A percentile compares a stretch with the other conserved stretches of the same genome.
These are phyloP conservation scores for Melanophora roralis DNA, from an alignment of 2,888 invertebrate genomes.

Conservation along the genomic window DNA sequence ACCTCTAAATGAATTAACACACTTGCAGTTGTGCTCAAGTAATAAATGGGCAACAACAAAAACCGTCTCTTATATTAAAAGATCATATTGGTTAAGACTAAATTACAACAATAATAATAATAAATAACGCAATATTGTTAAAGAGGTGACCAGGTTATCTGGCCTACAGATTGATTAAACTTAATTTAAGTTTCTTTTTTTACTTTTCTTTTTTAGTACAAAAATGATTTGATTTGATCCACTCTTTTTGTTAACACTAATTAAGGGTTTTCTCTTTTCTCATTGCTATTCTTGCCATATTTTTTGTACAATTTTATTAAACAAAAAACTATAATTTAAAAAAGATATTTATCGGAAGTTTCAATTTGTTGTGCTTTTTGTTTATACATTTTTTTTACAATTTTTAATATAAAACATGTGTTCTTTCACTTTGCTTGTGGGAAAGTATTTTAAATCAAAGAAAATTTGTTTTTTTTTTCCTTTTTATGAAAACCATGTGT, in stretches of 20 bases:
- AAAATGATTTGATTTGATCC: slow-evolving; percentile 6
- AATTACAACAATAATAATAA: slow-evolving; percentile 9
- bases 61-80: slow-evolving; percentile 18
- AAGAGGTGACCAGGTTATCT: slow-evolving; percentile 61
- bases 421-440: slow-evolving; percentile 42
- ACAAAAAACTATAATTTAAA: slow-evolving; percentile 29
- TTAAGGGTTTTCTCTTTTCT: slow-evolving; percentile 58
- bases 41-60: background rate
- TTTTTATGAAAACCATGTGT: background rate
- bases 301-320: background rate
- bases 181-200: slow-evolving; percentile 28
- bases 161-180: slow-evolving; percentile 49
- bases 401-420: slow-evolving; percentile 48
- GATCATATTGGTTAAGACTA: slow-evolving; percentile 26
- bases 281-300: background rate
- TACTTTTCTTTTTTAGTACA: too few relatives aligned
- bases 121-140: slow-evolving; percentile 50
- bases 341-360: slow-evolving; percentile 36
- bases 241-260: slow-evolving; percentile 30
- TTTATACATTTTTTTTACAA: background rate
- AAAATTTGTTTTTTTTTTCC: too few relatives aligned
- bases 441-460: background rate
- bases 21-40: slow-evolving; percentile 33
- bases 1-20: background rate
- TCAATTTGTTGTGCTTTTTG: slow-evolving; percentile 24